Percentiles rank a stretch among this genome's conserved stretches.
Evolutionary conservation across 2,888 invertebrate species (phyloP).

Genomic region (Tachina grossa): DNA sequence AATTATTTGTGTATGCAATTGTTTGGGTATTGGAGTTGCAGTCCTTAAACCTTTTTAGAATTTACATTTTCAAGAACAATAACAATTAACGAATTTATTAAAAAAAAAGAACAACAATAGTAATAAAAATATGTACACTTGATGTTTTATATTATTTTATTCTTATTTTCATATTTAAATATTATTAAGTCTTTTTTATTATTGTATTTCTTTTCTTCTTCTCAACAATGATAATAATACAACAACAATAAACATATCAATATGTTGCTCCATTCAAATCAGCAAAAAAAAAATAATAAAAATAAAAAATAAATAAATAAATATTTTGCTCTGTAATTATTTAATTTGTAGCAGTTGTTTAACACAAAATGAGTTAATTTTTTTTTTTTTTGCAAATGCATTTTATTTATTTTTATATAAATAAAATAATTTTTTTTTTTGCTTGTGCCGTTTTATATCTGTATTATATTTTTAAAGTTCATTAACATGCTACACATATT

Average conservation of each 20-base stretch:
- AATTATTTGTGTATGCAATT: too few relatives aligned
- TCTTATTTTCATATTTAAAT: slow-evolving; percentile 10
- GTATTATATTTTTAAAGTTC: slow-evolving; percentile 52
- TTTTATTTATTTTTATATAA: slow-evolving; percentile 23
- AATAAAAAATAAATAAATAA: too few relatives aligned
- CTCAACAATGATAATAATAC: slow-evolving; percentile 33
- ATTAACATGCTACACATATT: slow-evolving; percentile 56
- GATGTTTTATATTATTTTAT: slow-evolving; percentile 5
- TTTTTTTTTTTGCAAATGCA: slow-evolving; percentile 22
- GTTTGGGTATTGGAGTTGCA: not conserved
- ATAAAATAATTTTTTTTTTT: slow-evolving; percentile 27
- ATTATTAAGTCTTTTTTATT: not conserved
- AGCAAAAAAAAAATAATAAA: not conserved
- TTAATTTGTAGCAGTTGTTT: slow-evolving; percentile 40
- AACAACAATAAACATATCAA: slow-evolving; percentile 17
- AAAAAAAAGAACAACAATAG: not conserved
- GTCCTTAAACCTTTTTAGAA: not conserved
- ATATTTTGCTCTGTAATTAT: slow-evolving; percentile 29
- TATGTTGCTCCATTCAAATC: slow-evolving; percentile 1
- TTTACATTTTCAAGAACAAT: not conserved
- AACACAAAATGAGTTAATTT: slow-evolving; percentile 42
- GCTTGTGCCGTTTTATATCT: slow-evolving; percentile 29
- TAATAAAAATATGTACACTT: slow-evolving; percentile 12
- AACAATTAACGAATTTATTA: not conserved
- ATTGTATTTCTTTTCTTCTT: not conserved